A percentile compares a stretch with the other conserved stretches of the same genome.
Conservation (phyloP, 2,888 invertebrate species). For the Falcaria lacertinaria region DNA sequence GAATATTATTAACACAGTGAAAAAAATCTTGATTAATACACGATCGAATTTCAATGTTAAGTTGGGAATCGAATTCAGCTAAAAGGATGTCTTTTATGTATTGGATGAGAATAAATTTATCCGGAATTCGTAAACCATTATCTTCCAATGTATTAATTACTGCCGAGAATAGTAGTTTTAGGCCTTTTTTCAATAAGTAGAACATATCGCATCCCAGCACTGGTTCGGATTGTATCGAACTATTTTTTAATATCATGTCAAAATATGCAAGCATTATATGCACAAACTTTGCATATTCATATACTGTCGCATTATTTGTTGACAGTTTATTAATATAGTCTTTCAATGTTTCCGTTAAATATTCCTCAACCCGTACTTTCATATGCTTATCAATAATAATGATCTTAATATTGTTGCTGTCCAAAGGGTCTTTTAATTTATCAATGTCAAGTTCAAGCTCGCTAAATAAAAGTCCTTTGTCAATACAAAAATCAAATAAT, state of each 20-base stretch:
- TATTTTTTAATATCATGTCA: slow-evolving; percentile 40
- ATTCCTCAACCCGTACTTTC: slow-evolving; percentile 26
- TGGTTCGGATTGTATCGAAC: slow-evolving; percentile 26
- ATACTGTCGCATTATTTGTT: slow-evolving; percentile 22
- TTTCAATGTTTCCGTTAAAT: slow-evolving; percentile 29
- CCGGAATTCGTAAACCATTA: slow-evolving; percentile 27
- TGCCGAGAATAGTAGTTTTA: slow-evolving; percentile 34
- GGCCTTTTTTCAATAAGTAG: slow-evolving; percentile 24
- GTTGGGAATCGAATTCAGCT: slow-evolving; percentile 33
- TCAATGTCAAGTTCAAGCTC: slow-evolving; percentile 45
- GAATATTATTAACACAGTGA: slow-evolving; percentile 45
- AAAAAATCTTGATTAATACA: slow-evolving; percentile 49
- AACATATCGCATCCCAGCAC: slow-evolving; percentile 30
- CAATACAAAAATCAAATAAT: slow-evolving; percentile 48
- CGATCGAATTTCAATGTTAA: slow-evolving; percentile 36
- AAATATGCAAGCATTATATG: slow-evolving; percentile 37
- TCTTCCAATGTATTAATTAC: slow-evolving; percentile 36
- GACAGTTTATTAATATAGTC: slow-evolving; percentile 18
- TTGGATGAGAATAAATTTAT: slow-evolving; percentile 41
- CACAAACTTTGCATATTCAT: slow-evolving; percentile 37
- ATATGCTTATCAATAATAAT: slow-evolving; percentile 35
- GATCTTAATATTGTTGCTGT: slow-evolving; percentile 13
- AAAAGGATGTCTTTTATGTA: slow-evolving; percentile 37
- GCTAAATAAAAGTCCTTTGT: slow-evolving; percentile 54
- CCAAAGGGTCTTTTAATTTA: background rate